Evolutionary conservation across 2,888 invertebrate species (phyloP).

Genomic region (Synanthedon tipuliformis): DNA sequence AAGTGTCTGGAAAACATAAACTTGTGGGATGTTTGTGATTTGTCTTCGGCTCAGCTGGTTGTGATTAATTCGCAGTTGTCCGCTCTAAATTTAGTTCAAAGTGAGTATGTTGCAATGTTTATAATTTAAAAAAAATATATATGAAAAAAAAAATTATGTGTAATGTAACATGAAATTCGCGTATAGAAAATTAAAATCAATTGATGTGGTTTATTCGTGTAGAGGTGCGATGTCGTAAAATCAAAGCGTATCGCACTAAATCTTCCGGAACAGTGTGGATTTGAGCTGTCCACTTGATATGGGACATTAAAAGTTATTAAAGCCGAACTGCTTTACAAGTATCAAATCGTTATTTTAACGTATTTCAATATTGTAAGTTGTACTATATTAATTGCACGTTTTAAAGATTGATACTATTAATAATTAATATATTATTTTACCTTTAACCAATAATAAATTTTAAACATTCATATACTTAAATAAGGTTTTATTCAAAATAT

Average conservation of each 20-base stretch:
- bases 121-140: neutral
- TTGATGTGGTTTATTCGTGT: conserved; percentile 28
- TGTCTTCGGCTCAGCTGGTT: conserved; percentile 30
- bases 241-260: conserved; percentile 61
- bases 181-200: conserved; percentile 30
- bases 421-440: too few species aligned
- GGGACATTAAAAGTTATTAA: conserved; percentile 53
- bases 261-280: conserved; percentile 48
- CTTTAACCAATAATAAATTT: too few species aligned
- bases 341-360: conserved; percentile 12
- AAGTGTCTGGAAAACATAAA: conserved; percentile 29
- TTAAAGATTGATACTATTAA: too few species aligned
- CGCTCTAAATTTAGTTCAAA: conserved; percentile 29
- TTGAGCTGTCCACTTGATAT: conserved; percentile 55
- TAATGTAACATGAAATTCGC: conserved; percentile 3
- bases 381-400: too few species aligned
- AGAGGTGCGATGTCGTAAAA: conserved; percentile 38
- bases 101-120: conserved; percentile 36
- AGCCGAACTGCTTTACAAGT: conserved; percentile 32
- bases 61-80: conserved; percentile 32
- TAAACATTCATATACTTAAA: too few species aligned
- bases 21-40: conserved; percentile 63
- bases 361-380: neutral
- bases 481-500: too few species aligned
- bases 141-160: neutral